Base-by-base conservation (phyloP, 2,888 invertebrate genomes). In the Hemistola chrysoprasaria region DNA sequence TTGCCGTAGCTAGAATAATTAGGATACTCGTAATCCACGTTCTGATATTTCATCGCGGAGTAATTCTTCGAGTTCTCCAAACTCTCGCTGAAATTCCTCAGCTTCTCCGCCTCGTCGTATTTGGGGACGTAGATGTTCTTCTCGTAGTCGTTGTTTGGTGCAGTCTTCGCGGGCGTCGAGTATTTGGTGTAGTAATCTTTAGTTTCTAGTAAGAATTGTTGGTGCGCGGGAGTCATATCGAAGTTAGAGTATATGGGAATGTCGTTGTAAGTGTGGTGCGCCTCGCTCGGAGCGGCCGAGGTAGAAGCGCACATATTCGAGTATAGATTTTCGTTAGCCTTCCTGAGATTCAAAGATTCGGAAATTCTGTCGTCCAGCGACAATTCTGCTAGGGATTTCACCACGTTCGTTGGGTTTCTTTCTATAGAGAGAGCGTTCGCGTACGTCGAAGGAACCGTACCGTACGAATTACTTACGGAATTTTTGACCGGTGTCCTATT, bases 291-390 rank as follows among this genome's bases (percentile, higher is more conserved):
- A 2, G 56, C 49, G 6, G 61, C 50, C 0, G 74, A 71, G 0
- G 73, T 65, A 0, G 73, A 64, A 0, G 76, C 63, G 0, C 52
- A 57, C 3, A 55, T 68, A 37, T 83, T 83, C 1, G 74, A 67
- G 48, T 85, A 85, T 20, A 78, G 47, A 22, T 72, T 76, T 31
- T 86, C 84, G 40, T 83, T 82, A n/a, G n/a, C n/a, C 42, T 83
- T 86, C 25, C 83, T 77, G 62, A 88, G 83, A 71, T 88, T 88
- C 58, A 88, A 51, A 3, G 88, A 88, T 68, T 84, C 84, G 0
- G 88, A 88, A 49, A 88, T 87, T 74, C 75, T 73, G 50, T 88
- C 88, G 56, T 88, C 88, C 44, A 88, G 65, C 32, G 88, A 88
- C 79, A 87, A 78, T 34, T 76, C 63, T 3, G 78, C 69, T 34